Evolutionary conservation across 2,113 vertebrate species (phyloP).

Genomic region (Brienomyrus longianalis): DNA sequence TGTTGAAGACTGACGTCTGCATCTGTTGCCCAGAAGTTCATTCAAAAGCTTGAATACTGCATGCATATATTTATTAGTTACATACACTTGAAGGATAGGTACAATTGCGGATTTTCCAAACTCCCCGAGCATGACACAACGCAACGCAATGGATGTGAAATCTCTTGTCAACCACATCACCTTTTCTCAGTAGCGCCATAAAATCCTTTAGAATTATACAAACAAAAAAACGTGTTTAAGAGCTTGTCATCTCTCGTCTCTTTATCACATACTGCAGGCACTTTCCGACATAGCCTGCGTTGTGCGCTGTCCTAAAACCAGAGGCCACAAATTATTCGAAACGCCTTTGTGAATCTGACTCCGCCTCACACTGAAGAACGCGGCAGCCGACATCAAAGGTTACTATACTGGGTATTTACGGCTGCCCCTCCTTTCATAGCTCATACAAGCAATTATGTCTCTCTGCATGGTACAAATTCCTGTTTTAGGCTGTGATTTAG

Average conservation of each 20-base stretch:
- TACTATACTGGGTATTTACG: background rate
- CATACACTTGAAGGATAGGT: background rate
- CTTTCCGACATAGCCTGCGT: background rate
- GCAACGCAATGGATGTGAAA: background rate
- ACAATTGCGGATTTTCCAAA: background rate
- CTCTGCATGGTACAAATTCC: background rate
- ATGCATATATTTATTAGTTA: background rate
- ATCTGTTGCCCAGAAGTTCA: background rate
- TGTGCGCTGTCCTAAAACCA: background rate
- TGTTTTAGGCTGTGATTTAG: background rate
- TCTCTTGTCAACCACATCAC: conserved; percentile 10
- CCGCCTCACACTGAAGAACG: background rate
- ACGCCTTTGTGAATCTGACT: background rate
- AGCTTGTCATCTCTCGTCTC: conserved; percentile 17
- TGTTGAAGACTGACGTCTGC: background rate
- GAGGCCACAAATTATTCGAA: background rate
- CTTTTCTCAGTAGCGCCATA: background rate
- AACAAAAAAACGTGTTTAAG: conserved; percentile 13
- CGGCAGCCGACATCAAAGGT: background rate
- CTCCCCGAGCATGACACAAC: background rate
- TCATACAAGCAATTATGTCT: background rate
- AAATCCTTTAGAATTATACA: conserved; percentile 17
- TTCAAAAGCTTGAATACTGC: background rate
- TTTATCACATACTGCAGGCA: conserved; percentile 17
- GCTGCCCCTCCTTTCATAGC: background rate